Evolutionary conservation across 92 coral and sea anemone species (phyloP).

Genomic region (Zoanthus solanderi): DNA sequence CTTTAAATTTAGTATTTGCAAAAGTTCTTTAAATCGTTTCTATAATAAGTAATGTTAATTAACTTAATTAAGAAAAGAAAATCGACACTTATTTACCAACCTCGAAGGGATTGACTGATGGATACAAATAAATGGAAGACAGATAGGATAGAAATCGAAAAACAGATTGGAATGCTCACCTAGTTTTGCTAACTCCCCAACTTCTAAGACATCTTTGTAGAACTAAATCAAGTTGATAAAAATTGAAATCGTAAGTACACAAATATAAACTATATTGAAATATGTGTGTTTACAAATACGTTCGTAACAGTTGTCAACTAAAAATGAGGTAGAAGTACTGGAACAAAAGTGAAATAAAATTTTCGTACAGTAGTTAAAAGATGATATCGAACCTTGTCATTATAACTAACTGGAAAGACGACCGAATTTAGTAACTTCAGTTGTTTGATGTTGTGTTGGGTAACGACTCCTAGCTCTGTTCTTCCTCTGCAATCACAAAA

Average conservation of each 20-base stretch:
- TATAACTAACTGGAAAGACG: constrained; percentile 97
- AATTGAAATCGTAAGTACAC: neutral
- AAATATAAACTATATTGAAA: neutral
- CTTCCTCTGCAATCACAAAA: constrained; percentile 61
- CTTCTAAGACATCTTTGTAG: constrained; percentile 99
- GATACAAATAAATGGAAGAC: neutral
- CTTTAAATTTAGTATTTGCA: no score
- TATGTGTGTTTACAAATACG: neutral
- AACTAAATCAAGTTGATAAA: constrained; percentile 68
- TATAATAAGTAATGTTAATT: no score
- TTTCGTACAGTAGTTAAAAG: neutral
- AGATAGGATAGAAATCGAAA: no score
- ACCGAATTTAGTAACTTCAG: constrained; percentile 94
- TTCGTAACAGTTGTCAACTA: neutral
- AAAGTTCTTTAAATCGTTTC: no score
- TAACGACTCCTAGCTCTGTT: constrained; percentile 95
- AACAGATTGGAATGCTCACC: constrained; percentile 55
- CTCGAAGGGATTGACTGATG: neutral
- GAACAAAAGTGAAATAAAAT: neutral
- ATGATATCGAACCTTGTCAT: constrained; percentile 80
- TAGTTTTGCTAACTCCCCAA: constrained; percentile 96
- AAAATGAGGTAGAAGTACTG: no score
- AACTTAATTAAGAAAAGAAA: no score
- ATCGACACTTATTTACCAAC: no score
- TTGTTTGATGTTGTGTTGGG: constrained; percentile 99